Evolutionary conservation across 2,797 vertebrate species (phyloP), one percentile per base, ranked within the genome.

Genomic region (Schizopygopsis pylzovi): DNA sequence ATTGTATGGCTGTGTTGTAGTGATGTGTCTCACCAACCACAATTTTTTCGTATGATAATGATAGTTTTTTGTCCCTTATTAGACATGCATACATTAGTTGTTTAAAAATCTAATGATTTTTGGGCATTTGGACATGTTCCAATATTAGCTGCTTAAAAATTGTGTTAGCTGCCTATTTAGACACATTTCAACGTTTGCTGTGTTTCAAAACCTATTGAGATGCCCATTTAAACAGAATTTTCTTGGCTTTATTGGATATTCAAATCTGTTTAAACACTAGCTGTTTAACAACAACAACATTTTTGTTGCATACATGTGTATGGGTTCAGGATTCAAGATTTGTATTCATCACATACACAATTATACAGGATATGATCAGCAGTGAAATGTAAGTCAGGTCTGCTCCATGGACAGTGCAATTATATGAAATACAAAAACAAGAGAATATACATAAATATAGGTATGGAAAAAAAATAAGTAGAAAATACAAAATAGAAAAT

Each of bases 231-330:
- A 39, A 78, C 20, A 15, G 52, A 76, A 54, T 76, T 59, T 77
- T 59, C 52, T 78, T 78, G 12, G 1, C 37, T n/a, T 78, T 54
- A 61, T 56, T 25, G 54, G 37, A 61, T 37, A 43, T 78, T 78
- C 22, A 78, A 59, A 25, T 56, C 12, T 78, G 6, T 78, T 78
- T 56, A 59, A 78, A 56, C 76, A 59, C 33, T 25, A 59, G 20
- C 52, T 59, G 33, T 56, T 77, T n/a, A 59, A 56, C 33, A 28
- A 39, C 8, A 70, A 22, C 39, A 20, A 39, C 20, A 39, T 49
- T 4, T 4, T 71, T 11, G 33, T 11, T 6, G 2, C 1, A 41
- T 82, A 41, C 72, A 7, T 20, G 9, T 52, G 4, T 22, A n/a
- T 39, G 7, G 37, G 1, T 33, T 33, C 33, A 33, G 2, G 33